phyloP scores from a whole-genome alignment of 2,113 vertebrate genomes.

The Mola mola region DNA sequence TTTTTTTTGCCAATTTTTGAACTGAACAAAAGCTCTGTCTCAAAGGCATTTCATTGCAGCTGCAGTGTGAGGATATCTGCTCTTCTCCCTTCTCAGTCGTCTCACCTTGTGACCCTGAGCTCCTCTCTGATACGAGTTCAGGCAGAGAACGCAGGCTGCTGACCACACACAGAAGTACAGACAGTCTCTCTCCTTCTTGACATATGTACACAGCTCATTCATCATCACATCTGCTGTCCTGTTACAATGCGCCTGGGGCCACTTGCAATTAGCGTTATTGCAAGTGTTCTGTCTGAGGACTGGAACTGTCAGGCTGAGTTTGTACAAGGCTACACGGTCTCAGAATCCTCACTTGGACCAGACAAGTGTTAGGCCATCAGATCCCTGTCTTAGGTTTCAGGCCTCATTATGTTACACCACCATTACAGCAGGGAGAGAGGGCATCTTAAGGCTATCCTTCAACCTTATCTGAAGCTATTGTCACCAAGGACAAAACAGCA shows the following conservation, averaged over 20 bases:
- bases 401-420: slow-evolving; percentile 58
- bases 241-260: slow-evolving; percentile 33
- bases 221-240: slow-evolving; percentile 36
- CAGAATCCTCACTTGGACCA: slow-evolving; percentile 31
- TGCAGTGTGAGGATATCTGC: too few relatives aligned
- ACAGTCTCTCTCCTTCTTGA: slow-evolving; percentile 7
- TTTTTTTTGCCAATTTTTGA: too few relatives aligned
- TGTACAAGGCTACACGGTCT: neutral
- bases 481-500: slow-evolving; percentile 68
- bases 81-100: slow-evolving; percentile 7
- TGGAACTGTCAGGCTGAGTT: neutral
- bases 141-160: slow-evolving; percentile 12
- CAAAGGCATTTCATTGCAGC: slow-evolving; percentile 1
- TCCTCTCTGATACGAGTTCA: slow-evolving; percentile 47
- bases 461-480: slow-evolving; percentile 56
- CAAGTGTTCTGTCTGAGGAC: slow-evolving; percentile 29
- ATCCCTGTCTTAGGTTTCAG: slow-evolving; percentile 56
- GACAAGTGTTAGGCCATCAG: slow-evolving; percentile 37
- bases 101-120: slow-evolving; percentile 65
- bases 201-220: slow-evolving; percentile 39
- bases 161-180: slow-evolving; percentile 43
- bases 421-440: slow-evolving; percentile 44
- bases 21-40: too few relatives aligned
- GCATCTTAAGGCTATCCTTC: slow-evolving; percentile 57
- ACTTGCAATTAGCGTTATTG: slow-evolving; percentile 37